Evolutionary conservation across 2,113 vertebrate genomes (phyloP), one percentile per base, ranked within the genome.

Genomic region (Phylloscopus whistleri): DNA sequence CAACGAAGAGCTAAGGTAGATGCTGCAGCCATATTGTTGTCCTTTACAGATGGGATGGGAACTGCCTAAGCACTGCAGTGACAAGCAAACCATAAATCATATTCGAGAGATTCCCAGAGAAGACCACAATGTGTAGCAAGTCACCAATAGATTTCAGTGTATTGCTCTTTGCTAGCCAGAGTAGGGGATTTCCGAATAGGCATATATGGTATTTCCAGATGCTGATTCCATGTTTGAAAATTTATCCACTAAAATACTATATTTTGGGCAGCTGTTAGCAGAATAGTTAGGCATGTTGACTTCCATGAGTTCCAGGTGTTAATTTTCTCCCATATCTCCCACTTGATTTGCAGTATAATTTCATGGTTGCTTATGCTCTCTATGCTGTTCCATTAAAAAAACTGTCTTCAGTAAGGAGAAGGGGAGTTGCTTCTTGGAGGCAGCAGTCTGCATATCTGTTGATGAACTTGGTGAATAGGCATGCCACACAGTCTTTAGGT

Each of bases 1-100:
- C 28, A 83, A 41, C 3, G n/a, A 43, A 41, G 35, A 60, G 21
- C 24, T 67, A 23, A 46, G 5, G 11, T 35, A 66, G 41, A 18
- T 0, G 0, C 55, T 60, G 46, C 1, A 0, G 55, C 23, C 11
- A 9, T 33, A 10, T 3, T 55, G 8, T 44, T 64, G 30, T 67
- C 18, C 8, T 58, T 74, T 41, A 28, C 28, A 18, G 10, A 16
- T 59, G 23, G 33, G 39, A n/a, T 7, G 66, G 31, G 15, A 77
- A 31, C 35, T 59, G n/a, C 31, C 14, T 16, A 26, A 62, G 8
- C 63, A 13, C 35, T 60, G 56, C 16, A 49, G 21, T n/a, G 28
- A 9, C 37, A 66, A 89, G 24, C 27, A 69, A 48, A 92, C 10
- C 19, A 13, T 66, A 26, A 35, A 12, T 44, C 22, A 46, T 16